Evolutionary conservation across 1,140 invertebrate species (phyloP), one percentile per base, ranked within the genome.

Genomic region (Patella vulgata): DNA sequence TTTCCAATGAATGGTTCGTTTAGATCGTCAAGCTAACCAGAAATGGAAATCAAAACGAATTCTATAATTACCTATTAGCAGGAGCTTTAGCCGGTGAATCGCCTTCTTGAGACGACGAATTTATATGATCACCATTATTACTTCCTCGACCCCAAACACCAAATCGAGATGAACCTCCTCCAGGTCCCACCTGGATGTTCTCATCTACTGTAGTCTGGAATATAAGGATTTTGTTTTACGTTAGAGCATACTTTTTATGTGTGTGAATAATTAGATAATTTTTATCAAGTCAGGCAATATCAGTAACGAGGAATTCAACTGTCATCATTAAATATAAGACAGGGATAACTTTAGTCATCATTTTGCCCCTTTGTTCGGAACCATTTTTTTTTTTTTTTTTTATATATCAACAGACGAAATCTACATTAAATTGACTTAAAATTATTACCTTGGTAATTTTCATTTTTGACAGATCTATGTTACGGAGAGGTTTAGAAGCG

Each of bases 141-240:
- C 79, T 83, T 23, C 84, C 83, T 33, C 79, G 52, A 12, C 79
- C 73, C 82, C 85, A 85, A 33, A 68, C 71, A 43, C 64, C 59
- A 55, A 78, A 74, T 19, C 76, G 70, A 1, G 63, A 64, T 36
- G 70, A 61, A 52, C 81, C 74, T 46, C 84, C 82, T 43, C 82
- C 84, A 33, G 84, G 83, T 9, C 84, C 84, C 21, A 85, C 69
- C 60, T 85, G 83, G 44, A 84, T 79, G 55, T 73, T 78, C 27
- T 82, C 82, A 65, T 82, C 82, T 25, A 78, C 73, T 65, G 73
- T 73, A 57, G 82, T 78, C 73, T 80, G 57, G 14, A 67, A 54
- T 46, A 62, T 14, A 46, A 51, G 42, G 47, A 60, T 17, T 48
- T 59, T n/a, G n/a, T n/a, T n/a, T n/a, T n/a, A n/a, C n/a, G n/a